Conservation (phyloP, 2,113 vertebrate genomes). For the Bothrops jararaca region DNA sequence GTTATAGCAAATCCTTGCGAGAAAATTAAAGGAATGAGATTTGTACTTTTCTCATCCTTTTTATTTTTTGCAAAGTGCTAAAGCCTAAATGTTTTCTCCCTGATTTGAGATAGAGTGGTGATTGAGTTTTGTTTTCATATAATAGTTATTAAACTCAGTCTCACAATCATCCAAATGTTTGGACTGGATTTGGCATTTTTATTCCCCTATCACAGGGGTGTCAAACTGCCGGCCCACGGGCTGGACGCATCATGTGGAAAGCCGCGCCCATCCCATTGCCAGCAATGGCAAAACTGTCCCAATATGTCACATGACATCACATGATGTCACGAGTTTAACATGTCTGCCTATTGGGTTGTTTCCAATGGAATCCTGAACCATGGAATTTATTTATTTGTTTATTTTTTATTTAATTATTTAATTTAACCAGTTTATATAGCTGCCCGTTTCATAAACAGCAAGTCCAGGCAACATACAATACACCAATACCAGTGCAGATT, state of each 20-base stretch:
- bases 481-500: not conserved
- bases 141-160: not conserved
- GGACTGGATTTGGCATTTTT: not conserved
- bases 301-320: too few species aligned
- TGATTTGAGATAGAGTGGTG: not conserved
- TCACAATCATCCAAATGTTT: not conserved
- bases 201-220: not conserved
- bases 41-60: not conserved
- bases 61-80: not conserved
- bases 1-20: not conserved
- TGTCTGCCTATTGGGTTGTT: not conserved
- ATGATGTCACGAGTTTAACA: too few species aligned
- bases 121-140: not conserved
- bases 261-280: too few species aligned
- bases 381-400: not conserved
- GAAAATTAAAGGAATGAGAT: not conserved
- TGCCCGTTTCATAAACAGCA: not conserved
- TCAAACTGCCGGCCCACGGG: too few species aligned
- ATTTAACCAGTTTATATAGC: not conserved
- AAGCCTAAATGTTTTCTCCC: not conserved
- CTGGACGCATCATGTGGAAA: too few species aligned
- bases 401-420: not conserved
- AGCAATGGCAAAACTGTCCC: too few species aligned
- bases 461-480: not conserved
- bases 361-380: not conserved